A percentile compares a stretch with the other conserved stretches of the same genome.
These are phyloP conservation scores for Brachypalpus laphriformis DNA, from an alignment of 2,888 invertebrate species.

Conservation along the genomic window DNA sequence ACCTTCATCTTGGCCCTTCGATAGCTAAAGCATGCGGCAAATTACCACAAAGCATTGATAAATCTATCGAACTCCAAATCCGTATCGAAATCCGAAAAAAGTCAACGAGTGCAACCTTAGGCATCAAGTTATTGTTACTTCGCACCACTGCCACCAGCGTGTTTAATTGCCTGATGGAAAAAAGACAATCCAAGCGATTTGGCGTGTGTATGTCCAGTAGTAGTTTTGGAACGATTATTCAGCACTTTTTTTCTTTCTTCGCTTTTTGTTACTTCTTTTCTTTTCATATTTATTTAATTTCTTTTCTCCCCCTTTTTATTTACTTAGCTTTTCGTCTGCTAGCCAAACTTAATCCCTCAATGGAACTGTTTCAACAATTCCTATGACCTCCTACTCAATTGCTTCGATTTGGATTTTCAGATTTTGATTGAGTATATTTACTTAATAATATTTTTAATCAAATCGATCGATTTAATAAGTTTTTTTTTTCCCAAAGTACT, in stretches of 20 bases:
- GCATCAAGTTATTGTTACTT: conserved; percentile 2
- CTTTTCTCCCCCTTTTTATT: conserved; percentile 47
- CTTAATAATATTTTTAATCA: conserved; percentile 39
- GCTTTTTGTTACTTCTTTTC: not conserved
- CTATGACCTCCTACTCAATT: conserved; percentile 51
- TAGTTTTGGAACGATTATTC: conserved; percentile 20
- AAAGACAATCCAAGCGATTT: conserved; percentile 9
- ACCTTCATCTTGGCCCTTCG: conserved; percentile 53
- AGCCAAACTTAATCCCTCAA: conserved; percentile 34
- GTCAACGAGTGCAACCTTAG: conserved; percentile 29
- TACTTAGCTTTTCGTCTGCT: conserved; percentile 23
- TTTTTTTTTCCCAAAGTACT: conserved; percentile 44
- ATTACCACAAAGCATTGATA: conserved; percentile 23
- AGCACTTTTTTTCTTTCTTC: conserved; percentile 13
- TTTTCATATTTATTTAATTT: conserved; percentile 24
- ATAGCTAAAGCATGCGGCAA: not conserved
- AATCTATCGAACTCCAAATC: conserved; percentile 16
- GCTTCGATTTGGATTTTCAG: conserved; percentile 22
- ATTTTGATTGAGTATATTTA: conserved; percentile 52
- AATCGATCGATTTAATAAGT: conserved; percentile 21
- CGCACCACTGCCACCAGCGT: conserved; percentile 8
- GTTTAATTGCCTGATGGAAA: conserved; percentile 6
- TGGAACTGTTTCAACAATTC: conserved; percentile 56
- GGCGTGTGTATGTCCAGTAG: conserved; percentile 46
- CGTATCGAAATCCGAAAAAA: conserved; percentile 16